Evolutionary conservation across 1,140 invertebrate species (phyloP), one percentile per base, ranked within the genome.

Genomic region (Drosophila murphyi): DNA sequence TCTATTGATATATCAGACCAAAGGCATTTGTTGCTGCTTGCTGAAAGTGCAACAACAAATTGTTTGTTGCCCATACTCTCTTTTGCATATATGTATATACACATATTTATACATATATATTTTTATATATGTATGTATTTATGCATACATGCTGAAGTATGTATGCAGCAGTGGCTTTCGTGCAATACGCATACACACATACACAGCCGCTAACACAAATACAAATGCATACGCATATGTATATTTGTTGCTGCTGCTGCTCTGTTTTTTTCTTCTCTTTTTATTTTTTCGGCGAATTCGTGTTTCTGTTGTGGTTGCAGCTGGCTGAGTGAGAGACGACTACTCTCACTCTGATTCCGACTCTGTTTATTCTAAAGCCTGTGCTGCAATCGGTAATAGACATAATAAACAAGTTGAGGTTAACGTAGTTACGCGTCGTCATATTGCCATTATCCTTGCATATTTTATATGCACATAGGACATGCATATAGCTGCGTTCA

Each of bases 291-390:
- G 60, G 59, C 72, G 64, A 75, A 75, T 64, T 71, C 45, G 12
- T 50, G 61, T 71, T 60, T 56, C 35, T 71, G 59, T 75, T 75
- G 60, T 71, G 67, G 67, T 64, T 75, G 72, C 55, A 59, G 59
- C 57, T 74, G 64, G 64, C 71, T 41, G 56, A 39, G 51, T 34
- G 65, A 29, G 50, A 51, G 48, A 59, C 57, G 50, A 55, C 56
- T 45, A 35, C 20, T 47, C 41, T 50, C n/a, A 54, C 54, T 32
- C 50, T 20, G 20, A 20, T 35, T 41, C 39, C 57, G 56, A 60
- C 7, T 60, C n/a, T 73, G 71, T 72, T 72, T 72, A 72, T 72
- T 62, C 45, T 54, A 6, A 56, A 70, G 50, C 47, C 20, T 55
- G 39, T 62, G 55, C 39, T 31, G 54, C 28, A 51, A 56, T 50